Percentiles rank a stretch among this genome's conserved stretches.
Evolutionary conservation across 2,113 vertebrate genomes (phyloP).

Genomic region (Tichodroma muraria): DNA sequence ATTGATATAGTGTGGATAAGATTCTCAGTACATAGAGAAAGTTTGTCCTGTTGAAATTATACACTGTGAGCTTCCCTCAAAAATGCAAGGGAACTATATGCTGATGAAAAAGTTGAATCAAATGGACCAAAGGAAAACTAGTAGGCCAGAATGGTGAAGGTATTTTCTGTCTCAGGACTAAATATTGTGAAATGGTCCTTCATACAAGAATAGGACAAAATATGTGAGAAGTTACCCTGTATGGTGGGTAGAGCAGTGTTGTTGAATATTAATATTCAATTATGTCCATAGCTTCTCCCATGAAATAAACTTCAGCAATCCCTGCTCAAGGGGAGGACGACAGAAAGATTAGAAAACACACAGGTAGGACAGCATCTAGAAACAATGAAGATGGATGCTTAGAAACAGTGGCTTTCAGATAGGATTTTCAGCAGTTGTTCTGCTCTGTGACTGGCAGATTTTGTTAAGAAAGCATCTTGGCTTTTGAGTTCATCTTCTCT

Average conservation of each 20-base stretch:
- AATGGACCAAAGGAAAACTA: neutral
- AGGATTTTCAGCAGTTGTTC: neutral
- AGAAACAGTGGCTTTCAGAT: neutral
- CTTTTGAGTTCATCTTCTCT: neutral
- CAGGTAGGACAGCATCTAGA: neutral
- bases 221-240: accelerated
- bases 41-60: neutral
- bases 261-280: neutral
- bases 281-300: neutral
- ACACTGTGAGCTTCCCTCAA: neutral
- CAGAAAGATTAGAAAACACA: neutral
- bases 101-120: neutral
- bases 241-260: neutral
- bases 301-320: neutral
- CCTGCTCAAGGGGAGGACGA: neutral
- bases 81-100: neutral
- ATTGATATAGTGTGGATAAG: neutral
- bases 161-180: neutral
- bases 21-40: neutral
- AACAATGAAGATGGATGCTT: neutral
- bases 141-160: neutral
- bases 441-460: neutral
- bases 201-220: neutral
- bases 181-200: neutral
- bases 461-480: neutral